Percentiles rank a stretch among this genome's conserved stretches.
phyloP scores from a whole-genome alignment of 1,140 invertebrate genomes.

The Bombus sibiricus region DNA sequence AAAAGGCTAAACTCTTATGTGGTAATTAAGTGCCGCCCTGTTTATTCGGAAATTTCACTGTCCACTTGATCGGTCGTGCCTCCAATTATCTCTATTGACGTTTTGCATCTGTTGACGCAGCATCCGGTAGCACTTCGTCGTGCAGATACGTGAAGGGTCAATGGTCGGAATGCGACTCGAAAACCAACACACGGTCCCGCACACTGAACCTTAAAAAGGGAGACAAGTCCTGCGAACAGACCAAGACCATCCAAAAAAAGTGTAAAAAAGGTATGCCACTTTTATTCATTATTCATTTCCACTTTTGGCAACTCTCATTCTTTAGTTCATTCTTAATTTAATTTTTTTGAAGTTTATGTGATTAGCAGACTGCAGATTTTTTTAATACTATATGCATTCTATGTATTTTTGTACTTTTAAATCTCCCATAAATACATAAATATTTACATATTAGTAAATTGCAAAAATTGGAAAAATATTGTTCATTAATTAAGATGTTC shows the following conservation, averaged over 20 bases:
- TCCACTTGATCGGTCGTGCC: conserved; percentile 50
- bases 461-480: too few relatives aligned
- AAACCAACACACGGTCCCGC: conserved; percentile 90
- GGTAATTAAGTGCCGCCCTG: conserved; percentile 8
- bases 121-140: conserved; percentile 77
- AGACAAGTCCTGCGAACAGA: conserved; percentile 89
- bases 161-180: conserved; percentile 93
- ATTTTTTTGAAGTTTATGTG: background rate
- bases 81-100: conserved; percentile 68
- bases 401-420: too few relatives aligned
- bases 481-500: too few relatives aligned
- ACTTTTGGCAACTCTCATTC: background rate
- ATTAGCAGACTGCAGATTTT: too few relatives aligned
- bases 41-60: conserved; percentile 35
- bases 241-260: conserved; percentile 94
- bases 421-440: too few relatives aligned
- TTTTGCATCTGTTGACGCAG: conserved; percentile 71
- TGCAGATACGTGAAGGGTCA: conserved; percentile 92
- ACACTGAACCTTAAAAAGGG: conserved; percentile 93
- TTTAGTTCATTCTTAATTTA: background rate
- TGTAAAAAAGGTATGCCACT: conserved; percentile 91
- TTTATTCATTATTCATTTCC: background rate
- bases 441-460: too few relatives aligned
- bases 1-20: background rate
- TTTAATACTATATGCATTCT: too few relatives aligned